These are phyloP conservation scores for Dinocampus coccinellae DNA, from an alignment of 2,888 invertebrate genomes.

Conservation along the genomic window DNA sequence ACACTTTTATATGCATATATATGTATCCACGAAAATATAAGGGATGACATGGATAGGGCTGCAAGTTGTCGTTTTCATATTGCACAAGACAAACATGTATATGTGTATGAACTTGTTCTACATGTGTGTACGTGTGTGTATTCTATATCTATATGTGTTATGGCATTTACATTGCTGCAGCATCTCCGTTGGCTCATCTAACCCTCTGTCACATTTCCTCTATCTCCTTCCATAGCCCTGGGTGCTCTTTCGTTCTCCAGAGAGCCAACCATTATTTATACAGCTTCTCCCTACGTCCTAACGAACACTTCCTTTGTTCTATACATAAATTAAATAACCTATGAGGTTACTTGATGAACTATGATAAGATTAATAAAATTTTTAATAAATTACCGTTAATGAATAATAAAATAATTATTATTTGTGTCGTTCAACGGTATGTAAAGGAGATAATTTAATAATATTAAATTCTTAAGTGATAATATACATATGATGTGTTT, in stretches of 20 bases:
- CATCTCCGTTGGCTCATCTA: neutral
- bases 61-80: neutral
- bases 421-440: neutral
- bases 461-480: too few relatives aligned
- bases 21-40: neutral
- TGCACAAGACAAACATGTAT: neutral
- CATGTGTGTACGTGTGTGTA: neutral
- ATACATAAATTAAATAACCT: neutral
- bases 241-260: neutral
- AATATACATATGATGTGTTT: too few relatives aligned
- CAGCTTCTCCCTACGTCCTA: neutral
- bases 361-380: neutral
- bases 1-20: neutral
- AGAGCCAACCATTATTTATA: neutral
- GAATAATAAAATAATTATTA: neutral
- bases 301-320: neutral
- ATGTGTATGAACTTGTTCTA: neutral
- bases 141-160: neutral
- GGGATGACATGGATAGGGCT: neutral
- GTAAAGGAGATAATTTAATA: neutral
- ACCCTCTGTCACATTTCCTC: neutral
- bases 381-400: neutral
- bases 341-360: neutral
- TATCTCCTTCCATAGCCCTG: too few relatives aligned
- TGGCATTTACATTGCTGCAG: neutral